Conservation (phyloP, 2,888 invertebrate genomes). For the Melanargia galathea region DNA sequence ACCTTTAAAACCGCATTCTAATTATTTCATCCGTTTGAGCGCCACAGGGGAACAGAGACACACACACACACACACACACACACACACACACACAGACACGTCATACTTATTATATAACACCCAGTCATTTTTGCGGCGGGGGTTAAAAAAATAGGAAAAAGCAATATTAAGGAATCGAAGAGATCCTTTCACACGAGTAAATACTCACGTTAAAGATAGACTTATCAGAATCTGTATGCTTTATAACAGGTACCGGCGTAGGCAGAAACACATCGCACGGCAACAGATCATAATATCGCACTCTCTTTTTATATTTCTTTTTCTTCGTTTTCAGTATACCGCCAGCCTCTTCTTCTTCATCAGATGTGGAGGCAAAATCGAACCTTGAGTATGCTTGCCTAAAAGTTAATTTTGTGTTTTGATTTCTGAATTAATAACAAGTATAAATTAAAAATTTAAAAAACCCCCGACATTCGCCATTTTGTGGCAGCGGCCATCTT, state of each 20-base stretch:
- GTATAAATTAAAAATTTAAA: too few species aligned
- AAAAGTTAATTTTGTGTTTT: slow-evolving; percentile 7
- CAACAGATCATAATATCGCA: slow-evolving; percentile 60
- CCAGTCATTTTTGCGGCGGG: too few species aligned
- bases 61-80: too few species aligned
- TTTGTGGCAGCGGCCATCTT: too few species aligned
- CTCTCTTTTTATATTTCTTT: slow-evolving; percentile 53
- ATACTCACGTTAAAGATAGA: slow-evolving; percentile 65
- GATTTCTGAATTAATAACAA: background rate
- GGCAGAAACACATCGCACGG: slow-evolving; percentile 63
- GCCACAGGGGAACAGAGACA: too few species aligned
- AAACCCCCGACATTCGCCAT: too few species aligned
- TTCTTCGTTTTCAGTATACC: slow-evolving; percentile 46
- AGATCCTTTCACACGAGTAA: background rate
- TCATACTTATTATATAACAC: too few species aligned
- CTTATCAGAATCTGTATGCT: slow-evolving; percentile 62
- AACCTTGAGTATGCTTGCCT: slow-evolving; percentile 44
- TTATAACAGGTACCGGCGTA: slow-evolving; percentile 55
- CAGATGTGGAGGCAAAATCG: slow-evolving; percentile 50
- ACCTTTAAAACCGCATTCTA: too few species aligned
- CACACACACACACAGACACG: too few species aligned
- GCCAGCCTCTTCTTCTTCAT: slow-evolving; percentile 46
- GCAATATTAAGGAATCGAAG: too few species aligned
- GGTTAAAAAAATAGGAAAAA: too few species aligned
- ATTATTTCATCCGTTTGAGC: too few species aligned